Conservation (phyloP, 2,113 vertebrate species). For the Cichladusa arquata region DNA sequence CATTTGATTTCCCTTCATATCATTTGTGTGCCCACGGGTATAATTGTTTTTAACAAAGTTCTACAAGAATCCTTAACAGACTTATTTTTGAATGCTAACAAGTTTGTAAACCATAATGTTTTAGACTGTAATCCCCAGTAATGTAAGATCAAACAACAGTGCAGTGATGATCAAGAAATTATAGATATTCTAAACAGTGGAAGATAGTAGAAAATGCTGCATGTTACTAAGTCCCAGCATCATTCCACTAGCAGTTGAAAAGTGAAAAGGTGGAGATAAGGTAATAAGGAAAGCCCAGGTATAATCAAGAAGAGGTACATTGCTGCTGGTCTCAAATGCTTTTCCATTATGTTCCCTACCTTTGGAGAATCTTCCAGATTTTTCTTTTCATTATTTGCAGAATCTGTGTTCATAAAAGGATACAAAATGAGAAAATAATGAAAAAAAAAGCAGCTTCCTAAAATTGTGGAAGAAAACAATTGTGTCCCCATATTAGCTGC, state of each 20-base stretch:
- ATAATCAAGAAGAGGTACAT: background rate
- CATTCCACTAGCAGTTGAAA: background rate
- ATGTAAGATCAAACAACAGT: background rate
- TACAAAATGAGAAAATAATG: background rate
- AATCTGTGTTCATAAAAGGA: constrained; percentile 20
- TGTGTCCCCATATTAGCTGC: background rate
- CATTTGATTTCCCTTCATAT: background rate
- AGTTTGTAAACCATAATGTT: background rate
- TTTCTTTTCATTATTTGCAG: constrained; percentile 7
- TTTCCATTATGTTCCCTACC: background rate
- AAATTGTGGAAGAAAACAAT: constrained; percentile 61
- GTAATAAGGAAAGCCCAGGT: background rate
- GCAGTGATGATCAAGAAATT: background rate
- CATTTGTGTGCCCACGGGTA: background rate
- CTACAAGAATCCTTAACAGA: background rate
- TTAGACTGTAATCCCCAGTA: background rate
- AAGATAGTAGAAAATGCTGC: background rate
- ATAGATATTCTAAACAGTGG: background rate
- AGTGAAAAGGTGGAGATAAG: background rate
- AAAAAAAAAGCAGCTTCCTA: background rate
- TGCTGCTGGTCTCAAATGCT: background rate
- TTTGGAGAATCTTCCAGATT: constrained; percentile 7
- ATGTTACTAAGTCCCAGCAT: background rate
- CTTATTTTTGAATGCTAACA: background rate
- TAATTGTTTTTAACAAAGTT: background rate